Conservation (phyloP, 2,113 vertebrate species). For the Callopanchax toddi region DNA sequence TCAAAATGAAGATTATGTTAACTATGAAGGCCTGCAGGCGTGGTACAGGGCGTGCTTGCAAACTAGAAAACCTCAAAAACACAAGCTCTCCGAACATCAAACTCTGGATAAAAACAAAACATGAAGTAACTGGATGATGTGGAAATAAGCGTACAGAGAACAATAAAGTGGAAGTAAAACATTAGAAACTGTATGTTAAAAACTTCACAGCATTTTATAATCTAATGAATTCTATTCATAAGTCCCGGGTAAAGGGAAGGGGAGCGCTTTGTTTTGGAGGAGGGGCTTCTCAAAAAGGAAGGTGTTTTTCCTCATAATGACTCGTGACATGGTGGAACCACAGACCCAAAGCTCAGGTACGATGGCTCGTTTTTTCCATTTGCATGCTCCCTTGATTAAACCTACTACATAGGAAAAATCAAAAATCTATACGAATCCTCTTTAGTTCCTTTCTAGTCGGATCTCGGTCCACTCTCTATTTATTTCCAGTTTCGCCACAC, state of each 20-base stretch:
- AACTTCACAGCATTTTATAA: too few relatives aligned
- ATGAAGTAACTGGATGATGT: background rate
- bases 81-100: background rate
- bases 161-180: background rate
- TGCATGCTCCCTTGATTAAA: conserved; percentile 12
- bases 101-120: background rate
- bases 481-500: background rate
- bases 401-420: background rate
- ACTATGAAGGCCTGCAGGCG: background rate
- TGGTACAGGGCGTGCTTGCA: background rate
- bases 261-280: background rate
- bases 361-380: conserved; percentile 33
- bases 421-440: conserved; percentile 17
- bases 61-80: too few relatives aligned
- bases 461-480: background rate
- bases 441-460: background rate
- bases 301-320: background rate
- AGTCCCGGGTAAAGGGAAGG: background rate
- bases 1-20: too few relatives aligned
- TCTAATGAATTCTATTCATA: conserved; percentile 2
- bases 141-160: background rate
- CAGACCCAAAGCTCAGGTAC: conserved; percentile 33
- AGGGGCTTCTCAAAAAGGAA: background rate
- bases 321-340: background rate
- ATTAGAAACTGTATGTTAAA: background rate